These are phyloP conservation scores for Verasper variegatus DNA, from an alignment of 2,113 vertebrate genomes.

Conservation along the genomic window DNA sequence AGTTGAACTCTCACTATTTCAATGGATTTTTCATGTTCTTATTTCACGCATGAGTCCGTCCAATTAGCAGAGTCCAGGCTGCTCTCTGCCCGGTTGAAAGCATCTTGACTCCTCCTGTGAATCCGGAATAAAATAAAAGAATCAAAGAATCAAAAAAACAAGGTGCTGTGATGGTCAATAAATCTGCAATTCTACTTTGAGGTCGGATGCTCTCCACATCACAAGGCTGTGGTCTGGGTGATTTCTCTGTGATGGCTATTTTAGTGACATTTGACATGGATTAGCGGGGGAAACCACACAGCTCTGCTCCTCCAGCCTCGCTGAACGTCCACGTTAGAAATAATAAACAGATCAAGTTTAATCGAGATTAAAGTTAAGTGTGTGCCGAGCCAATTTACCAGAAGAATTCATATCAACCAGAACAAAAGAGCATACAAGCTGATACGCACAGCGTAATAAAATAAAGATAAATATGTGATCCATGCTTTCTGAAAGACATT, in stretches of 20 bases:
- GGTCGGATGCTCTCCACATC: slow-evolving; percentile 63
- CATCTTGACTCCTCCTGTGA: slow-evolving; percentile 26
- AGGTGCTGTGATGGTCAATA: slow-evolving; percentile 60
- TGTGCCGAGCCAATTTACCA: slow-evolving; percentile 10
- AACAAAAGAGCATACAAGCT: slow-evolving; percentile 22
- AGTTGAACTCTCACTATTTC: slow-evolving; percentile 12
- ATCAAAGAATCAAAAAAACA: slow-evolving; percentile 34
- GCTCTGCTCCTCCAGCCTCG: slow-evolving; percentile 23
- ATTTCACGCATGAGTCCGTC: not conserved
- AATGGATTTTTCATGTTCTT: slow-evolving; percentile 5
- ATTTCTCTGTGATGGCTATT: slow-evolving; percentile 71
- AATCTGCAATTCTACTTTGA: slow-evolving; percentile 53
- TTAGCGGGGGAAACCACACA: slow-evolving; percentile 42
- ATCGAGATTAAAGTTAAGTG: slow-evolving; percentile 53
- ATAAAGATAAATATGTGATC: not conserved
- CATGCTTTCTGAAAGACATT: not conserved
- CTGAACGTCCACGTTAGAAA: slow-evolving; percentile 54
- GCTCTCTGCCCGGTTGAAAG: not conserved
- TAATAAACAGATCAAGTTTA: slow-evolving; percentile 62
- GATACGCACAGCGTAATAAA: slow-evolving; percentile 5
- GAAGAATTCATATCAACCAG: slow-evolving; percentile 17
- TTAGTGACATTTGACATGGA: slow-evolving; percentile 67
- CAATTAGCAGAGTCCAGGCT: not conserved
- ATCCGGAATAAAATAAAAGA: slow-evolving; percentile 21
- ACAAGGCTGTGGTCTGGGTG: slow-evolving; percentile 56